These are phyloP conservation scores for Neolamprologus caudopunctatus DNA, from an alignment of 2,113 vertebrate genomes.

Conservation along the genomic window DNA sequence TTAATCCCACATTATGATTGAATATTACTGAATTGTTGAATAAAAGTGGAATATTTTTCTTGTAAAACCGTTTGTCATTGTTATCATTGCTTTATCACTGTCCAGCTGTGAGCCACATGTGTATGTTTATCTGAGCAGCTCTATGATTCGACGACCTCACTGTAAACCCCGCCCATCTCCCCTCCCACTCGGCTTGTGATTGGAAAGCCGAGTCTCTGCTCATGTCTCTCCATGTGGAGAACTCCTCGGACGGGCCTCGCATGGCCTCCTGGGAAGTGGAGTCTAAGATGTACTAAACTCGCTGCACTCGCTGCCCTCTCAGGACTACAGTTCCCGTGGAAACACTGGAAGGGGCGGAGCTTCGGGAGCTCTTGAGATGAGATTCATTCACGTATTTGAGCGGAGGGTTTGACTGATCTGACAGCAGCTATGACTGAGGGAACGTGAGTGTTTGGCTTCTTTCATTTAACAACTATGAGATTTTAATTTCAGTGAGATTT, in stretches of 20 bases:
- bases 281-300: rapidly evolving
- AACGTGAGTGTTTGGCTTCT: slow-evolving; percentile 59
- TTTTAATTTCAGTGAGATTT: neutral
- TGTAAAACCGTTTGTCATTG: neutral
- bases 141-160: slow-evolving; percentile 5
- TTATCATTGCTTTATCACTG: neutral
- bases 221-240: slow-evolving; percentile 65
- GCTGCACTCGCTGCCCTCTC: rapidly evolving
- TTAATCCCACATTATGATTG: neutral
- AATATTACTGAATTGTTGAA: neutral
- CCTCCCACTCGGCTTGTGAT: slow-evolving; percentile 27
- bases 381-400: neutral
- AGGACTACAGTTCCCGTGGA: slow-evolving; percentile 48
- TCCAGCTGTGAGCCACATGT: slow-evolving; percentile 1
- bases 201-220: slow-evolving; percentile 55
- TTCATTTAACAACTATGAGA: neutral
- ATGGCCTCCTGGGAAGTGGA: slow-evolving; percentile 16
- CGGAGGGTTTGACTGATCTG: neutral
- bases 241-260: slow-evolving; percentile 30
- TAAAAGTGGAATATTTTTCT: slow-evolving; percentile 5
- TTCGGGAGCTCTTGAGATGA: neutral
- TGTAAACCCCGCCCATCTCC: neutral
- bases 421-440: slow-evolving; percentile 59
- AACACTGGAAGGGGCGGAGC: neutral
- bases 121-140: neutral